A percentile compares a stretch with the other conserved stretches of the same genome.
phyloP scores from a whole-genome alignment of 2,113 vertebrate genomes.

The Ceyx margarethae region DNA sequence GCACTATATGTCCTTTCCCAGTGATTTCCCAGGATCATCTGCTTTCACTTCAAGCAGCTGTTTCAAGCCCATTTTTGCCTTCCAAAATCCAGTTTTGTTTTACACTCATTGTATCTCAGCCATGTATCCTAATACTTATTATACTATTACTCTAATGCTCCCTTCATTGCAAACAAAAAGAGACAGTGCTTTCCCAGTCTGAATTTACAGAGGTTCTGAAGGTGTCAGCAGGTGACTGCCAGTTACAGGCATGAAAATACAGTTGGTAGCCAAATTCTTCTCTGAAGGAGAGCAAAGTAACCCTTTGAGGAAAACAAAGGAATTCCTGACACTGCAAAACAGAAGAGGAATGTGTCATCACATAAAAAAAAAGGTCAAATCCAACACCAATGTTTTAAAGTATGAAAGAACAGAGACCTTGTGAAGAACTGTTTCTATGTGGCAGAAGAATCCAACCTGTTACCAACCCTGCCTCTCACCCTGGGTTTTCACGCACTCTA shows the following conservation, averaged over 20 bases:
- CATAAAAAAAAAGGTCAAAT: not conserved
- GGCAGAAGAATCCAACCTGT: too few relatives aligned
- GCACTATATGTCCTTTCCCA: slow-evolving; percentile 33
- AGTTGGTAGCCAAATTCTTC: not conserved
- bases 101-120: not conserved
- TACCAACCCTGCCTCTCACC: too few relatives aligned
- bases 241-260: not conserved
- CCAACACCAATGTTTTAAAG: too few relatives aligned
- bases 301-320: not conserved
- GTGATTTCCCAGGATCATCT: slow-evolving; percentile 38
- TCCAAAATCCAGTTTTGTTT: not conserved
- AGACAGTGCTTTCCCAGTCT: not conserved
- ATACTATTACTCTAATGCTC: not conserved
- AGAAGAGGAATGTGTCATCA: not conserved
- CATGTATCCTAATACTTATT: not conserved
- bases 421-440: too few relatives aligned
- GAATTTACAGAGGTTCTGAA: not conserved
- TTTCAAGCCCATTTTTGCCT: not conserved
- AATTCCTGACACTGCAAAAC: not conserved
- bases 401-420: too few relatives aligned
- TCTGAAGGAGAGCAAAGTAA: not conserved
- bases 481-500: too few relatives aligned
- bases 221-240: not conserved
- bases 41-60: not conserved
- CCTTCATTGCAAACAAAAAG: not conserved